phyloP scores from a whole-genome alignment of 2,797 vertebrate genomes.

The Galago senegalensis region DNA sequence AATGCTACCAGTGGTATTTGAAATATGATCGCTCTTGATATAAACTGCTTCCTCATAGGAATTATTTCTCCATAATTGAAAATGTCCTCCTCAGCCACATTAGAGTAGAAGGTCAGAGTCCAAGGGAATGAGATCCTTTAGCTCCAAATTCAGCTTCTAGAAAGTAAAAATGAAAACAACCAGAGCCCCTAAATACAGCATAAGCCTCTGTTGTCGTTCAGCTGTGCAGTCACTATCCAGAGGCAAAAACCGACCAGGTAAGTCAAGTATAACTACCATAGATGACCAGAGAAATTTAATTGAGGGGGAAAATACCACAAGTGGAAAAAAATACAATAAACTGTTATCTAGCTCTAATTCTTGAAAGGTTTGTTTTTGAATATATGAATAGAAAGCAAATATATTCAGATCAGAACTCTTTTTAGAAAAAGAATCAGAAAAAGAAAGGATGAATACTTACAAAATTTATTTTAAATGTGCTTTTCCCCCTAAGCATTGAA shows the following conservation, averaged over 20 bases:
- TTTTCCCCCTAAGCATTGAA: constrained; percentile 45
- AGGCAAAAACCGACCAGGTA: background rate
- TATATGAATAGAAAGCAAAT: background rate
- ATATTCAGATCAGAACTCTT: background rate
- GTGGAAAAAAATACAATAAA: background rate
- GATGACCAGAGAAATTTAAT: background rate
- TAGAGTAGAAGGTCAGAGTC: constrained; percentile 38
- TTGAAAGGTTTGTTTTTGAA: constrained; percentile 9
- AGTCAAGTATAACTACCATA: background rate
- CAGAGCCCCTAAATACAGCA: background rate
- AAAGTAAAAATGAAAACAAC: constrained; percentile 3
- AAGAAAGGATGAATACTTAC: background rate
- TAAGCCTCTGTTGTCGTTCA: background rate
- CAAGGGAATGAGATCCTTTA: background rate
- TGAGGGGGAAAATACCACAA: background rate
- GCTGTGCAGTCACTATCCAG: background rate
- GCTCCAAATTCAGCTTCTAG: constrained; percentile 34
- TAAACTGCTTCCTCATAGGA: constrained; percentile 43
- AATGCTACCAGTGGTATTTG: background rate
- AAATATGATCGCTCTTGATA: constrained; percentile 44
- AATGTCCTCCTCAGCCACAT: constrained; percentile 2
- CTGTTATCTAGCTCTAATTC: background rate
- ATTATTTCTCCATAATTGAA: constrained; percentile 25
- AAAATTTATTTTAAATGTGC: constrained; percentile 7
- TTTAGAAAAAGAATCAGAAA: constrained; percentile 47